Evolutionary conservation across 2,113 vertebrate genomes (phyloP), one percentile per base, ranked within the genome.

Genomic region (Alectura lathami): DNA sequence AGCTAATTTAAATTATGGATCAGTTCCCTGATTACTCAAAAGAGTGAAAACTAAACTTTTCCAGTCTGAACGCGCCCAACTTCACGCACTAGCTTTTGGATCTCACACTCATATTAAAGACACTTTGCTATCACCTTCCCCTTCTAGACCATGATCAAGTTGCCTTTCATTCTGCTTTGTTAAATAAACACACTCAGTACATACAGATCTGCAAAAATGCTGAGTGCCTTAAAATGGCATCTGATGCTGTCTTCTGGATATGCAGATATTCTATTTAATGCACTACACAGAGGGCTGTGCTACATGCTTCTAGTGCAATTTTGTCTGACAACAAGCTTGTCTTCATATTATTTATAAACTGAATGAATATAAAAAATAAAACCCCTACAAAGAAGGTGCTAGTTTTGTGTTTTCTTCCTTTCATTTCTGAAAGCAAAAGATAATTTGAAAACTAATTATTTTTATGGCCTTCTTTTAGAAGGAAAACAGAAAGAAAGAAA

Each of bases 1-100:
- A 92, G 83, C 60, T 95, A 84, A 95, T 96, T 96, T 94, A 93
- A 88, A 82, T 81, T 81, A 91, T 96, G 95, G 95, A 96, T 78
- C 83, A n/a, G 91, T 95, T 96, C 93, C 94, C 94, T 88, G 82
- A 79, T 91, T 83, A 45, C 54, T 89, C 79, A 29, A 51, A 88
- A 95, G 91, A 86, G 50, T 73, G 66, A 92, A 72, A 38, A 43
- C 76, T 78, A 70, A 91, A 86, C 29, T 96, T 96, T 96, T 96
- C 95, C 95, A 94, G 69, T 47, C 62, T 82, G 73, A 81, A 81
- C 53, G 73, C 75, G 86, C 93, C 91, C 93, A 77, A 29, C 45
- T 89, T 85, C 84, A 95, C 70, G 51, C 83, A 88, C 83, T 69
- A 96, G 45, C 50, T 80, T 81, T 89, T 90, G 59, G 51, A 86